Conservation (phyloP, 2,888 invertebrate species). For the Fabriciana adippe region DNA sequence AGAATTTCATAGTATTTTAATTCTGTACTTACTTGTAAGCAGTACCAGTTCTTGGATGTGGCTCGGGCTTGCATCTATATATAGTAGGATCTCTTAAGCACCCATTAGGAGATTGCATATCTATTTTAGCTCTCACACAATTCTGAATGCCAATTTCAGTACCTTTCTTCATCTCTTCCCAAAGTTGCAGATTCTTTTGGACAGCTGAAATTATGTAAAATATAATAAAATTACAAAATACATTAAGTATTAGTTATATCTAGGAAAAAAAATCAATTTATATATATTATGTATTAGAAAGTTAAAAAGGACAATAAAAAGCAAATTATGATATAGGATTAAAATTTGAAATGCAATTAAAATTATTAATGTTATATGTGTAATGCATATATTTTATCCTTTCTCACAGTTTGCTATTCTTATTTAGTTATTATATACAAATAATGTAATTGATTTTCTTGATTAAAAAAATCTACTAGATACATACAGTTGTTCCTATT, state of each 20-base stretch:
- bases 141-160: conserved; percentile 90
- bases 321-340: too few relatives aligned
- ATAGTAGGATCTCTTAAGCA: conserved; percentile 99
- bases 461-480: not conserved
- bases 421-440: not conserved
- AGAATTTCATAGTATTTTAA: not conserved
- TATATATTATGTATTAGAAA: not conserved
- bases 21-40: conserved; percentile 91
- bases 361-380: too few relatives aligned
- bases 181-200: conserved; percentile 92
- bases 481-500: conserved; percentile 92
- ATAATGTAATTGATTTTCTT: not conserved
- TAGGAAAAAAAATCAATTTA: not conserved
- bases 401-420: too few relatives aligned
- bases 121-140: conserved; percentile 98
- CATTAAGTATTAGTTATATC: not conserved
- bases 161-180: conserved; percentile 97
- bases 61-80: conserved; percentile 97
- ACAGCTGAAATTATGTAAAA: conserved; percentile 82
- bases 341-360: too few relatives aligned
- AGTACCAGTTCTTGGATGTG: conserved; percentile 95
- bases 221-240: not conserved
- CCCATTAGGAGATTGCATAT: conserved; percentile 97
- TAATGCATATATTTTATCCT: too few relatives aligned
- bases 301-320: not conserved